Evolutionary conservation across 2,797 vertebrate species (phyloP), one percentile per base, ranked within the genome.

Genomic region (Microtus californicus): DNA sequence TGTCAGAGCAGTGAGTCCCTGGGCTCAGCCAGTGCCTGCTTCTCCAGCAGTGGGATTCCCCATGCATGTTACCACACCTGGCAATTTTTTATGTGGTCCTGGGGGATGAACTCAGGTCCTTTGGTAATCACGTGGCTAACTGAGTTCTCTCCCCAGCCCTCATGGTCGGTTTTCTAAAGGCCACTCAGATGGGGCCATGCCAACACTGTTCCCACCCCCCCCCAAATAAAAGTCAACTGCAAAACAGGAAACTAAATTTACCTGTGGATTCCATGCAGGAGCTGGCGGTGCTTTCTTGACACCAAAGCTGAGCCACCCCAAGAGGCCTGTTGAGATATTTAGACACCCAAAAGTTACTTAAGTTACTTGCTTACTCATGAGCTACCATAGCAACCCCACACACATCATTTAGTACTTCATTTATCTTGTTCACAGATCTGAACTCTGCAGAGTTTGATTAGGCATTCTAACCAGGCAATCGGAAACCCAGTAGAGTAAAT

Each of bases 301-400:
- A 99, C 73, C 97, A 99, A 98, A 85, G 99, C 99, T 6, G 98
- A 99, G 93, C 99, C 99, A 56, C 99, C 99, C 99, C 99, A 99
- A 65, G 99, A 99, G 54, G 99, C 99, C 99, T 99, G 98, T 94
- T 67, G 95, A 97, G 97, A 98, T 14, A 98, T 86, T 95, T 78
- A 93, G 0, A 96, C 45, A 96, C 51, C 1, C 89, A 96, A 95
- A 73, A 19, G 37, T 88, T 96, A 97, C 71, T 97, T 67, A 67
- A 95, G 31, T 48, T 90, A 96, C 71, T 94, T 76, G 5, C 65
- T 77, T 43, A 54, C 48, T 91, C 9, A 48, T 12, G 40, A 23
- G 34, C 9, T 59, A 23, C 77, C 63, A 63, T 12, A 91, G 74
- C 77, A 85, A 87, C 80, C 23, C 25, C n/a, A n/a, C 51, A 54